Evolutionary conservation across 2,797 vertebrate genomes (phyloP), one percentile per base, ranked within the genome.

Genomic region (Pseudocheirus occidentalis): DNA sequence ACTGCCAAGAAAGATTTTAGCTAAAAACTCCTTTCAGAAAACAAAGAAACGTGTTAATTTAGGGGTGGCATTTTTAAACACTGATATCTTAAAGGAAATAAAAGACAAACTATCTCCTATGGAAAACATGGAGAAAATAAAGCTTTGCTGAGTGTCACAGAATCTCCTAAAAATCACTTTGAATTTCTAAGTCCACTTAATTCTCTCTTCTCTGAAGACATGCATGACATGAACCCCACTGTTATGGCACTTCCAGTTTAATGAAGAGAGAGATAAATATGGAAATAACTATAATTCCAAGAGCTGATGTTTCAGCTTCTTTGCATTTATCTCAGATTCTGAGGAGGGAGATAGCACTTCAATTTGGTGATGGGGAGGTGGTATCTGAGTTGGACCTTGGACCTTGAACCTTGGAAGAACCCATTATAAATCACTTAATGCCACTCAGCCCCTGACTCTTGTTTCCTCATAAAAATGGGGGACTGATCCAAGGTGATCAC

Each of bases 11-110:
- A 87, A 46, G 73, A 0, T 34, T 5, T 90, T 46, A 94, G 53
- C 12, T 73, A 57, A 94, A 81, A 81, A 55, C 9, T 62, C 54
- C 34, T 7, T 11, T 9, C 6, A 1, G 54, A 96, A 90, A 90
- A 57, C 89, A 56, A 95, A 91, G 89, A 50, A 50, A 40, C 28
- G 11, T 52, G 13, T 29, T 89, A 59, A 52, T 54, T 57, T 29
- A 11, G 21, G 40, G 55, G 46, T 62, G 81, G 81, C 28, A 90
- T 56, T 31, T 16, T 73, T 29, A 94, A 92, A 40, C 54, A 81
- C 14, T 31, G 95, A 92, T 55, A 91, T 95, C 24, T 7, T 18
- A 91, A 96, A 92, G 11, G 59, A 90, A 95, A n/a, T 6, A 18
- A 92, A 92, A 89, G 56, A 56, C 92, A 90, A 93, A 21, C n/a